Base-by-base conservation (phyloP, 2,888 invertebrate species). In the Dicycla oo region DNA sequence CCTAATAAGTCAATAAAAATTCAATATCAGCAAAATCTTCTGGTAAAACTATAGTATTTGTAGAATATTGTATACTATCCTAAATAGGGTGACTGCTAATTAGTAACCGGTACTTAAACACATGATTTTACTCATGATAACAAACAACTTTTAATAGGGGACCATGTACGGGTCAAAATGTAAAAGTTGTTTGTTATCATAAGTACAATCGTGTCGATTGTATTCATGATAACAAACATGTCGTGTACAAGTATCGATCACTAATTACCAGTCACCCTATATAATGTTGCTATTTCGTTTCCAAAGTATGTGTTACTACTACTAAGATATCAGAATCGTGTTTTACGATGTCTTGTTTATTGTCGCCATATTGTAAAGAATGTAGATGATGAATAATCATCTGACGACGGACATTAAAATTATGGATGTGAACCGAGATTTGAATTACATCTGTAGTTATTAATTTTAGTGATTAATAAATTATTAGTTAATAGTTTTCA, bases 401-500 rank as follows among this genome's bases (percentile, higher is more conserved):
- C n/a, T 64, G 38, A 38, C 10, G 26, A 49, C 18, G 11, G 57
- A 65, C 69, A 68, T 53, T 57, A 64, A 70, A 75, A 73, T 65
- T 58, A 45, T 45, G 57, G 47, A 78, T 69, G 70, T 81, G 53
- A 61, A 73, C 71, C 38, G 75, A 73, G 63, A 83, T 81, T 83
- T 82, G 73, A 73, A 69, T 72, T 81, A 58, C 78, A 78, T 78
- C 66, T 78, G 76, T 88, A 83, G 88, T 81, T 74, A 71, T 85
- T 86, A 82, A 81, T 78, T 82, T 83, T 89, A 87, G 82, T 81
- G 82, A 69, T 77, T 83, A 89, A 85, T 88, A 89, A 89, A 89
- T 89, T 87, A 87, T 88, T 89, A 88, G 88, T 87, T 83, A 83
- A 67, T 81, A 73, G 26, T 60, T 26, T 13, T 15, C 15, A n/a